These are phyloP conservation scores for Galendromus occidentalis DNA, from an alignment of 1,140 invertebrate species.

Conservation along the genomic window DNA sequence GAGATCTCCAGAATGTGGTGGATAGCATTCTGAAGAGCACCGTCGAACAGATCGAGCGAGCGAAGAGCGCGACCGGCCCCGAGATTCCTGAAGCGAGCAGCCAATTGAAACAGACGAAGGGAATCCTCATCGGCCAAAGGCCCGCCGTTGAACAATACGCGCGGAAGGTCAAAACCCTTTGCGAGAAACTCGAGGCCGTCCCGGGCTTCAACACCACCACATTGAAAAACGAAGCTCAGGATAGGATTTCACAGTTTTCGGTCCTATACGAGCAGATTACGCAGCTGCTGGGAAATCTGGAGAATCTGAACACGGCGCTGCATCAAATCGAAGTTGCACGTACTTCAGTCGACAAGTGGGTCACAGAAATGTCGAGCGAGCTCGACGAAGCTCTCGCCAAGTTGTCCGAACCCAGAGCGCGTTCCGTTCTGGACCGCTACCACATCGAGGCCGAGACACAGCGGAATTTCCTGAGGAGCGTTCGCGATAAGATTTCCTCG, in stretches of 20 bases:
- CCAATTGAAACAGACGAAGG: slow-evolving; percentile 26
- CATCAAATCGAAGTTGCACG: neutral
- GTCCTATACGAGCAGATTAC: slow-evolving; percentile 7
- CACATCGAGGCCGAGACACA: slow-evolving; percentile 4
- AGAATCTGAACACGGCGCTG: slow-evolving; percentile 46
- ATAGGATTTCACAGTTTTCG: neutral
- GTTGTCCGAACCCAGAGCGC: neutral
- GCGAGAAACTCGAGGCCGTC: neutral
- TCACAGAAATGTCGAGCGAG: neutral
- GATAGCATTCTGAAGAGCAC: slow-evolving; percentile 17
- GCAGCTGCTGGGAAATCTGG: slow-evolving; percentile 40
- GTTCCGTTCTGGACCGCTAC: neutral
- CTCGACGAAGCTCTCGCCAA: neutral
- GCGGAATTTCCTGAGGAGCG: neutral
- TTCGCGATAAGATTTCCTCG: slow-evolving; percentile 39
- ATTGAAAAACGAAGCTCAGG: neutral
- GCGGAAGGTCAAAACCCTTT: neutral
- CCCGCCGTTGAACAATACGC: slow-evolving; percentile 13
- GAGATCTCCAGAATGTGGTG: slow-evolving; percentile 24
- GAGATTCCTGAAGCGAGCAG: slow-evolving; percentile 22
- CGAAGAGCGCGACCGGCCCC: neutral
- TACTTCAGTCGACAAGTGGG: neutral
- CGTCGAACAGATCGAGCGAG: slow-evolving; percentile 2
- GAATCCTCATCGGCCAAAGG: neutral
- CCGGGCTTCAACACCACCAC: neutral